Conservation (phyloP, 2,797 vertebrate species). For the Lepidocolaptes lacrymiger region DNA sequence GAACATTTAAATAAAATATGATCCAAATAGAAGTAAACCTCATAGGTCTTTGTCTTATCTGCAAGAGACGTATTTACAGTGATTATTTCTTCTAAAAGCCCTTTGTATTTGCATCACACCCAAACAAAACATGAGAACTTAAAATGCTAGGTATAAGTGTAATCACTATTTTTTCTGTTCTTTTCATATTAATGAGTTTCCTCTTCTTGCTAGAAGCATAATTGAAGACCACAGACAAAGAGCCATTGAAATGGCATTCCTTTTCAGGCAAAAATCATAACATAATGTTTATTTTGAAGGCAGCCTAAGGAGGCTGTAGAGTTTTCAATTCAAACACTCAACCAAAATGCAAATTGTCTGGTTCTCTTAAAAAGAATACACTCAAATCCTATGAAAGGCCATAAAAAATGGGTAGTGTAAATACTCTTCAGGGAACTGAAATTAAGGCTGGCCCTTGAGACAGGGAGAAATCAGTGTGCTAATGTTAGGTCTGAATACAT, state of each 20-base stretch:
- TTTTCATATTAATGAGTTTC: neutral
- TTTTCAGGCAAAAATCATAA: neutral
- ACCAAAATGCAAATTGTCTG: neutral
- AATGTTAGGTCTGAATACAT: neutral
- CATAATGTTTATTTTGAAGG: neutral
- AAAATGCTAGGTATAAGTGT: neutral
- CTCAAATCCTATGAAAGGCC: neutral
- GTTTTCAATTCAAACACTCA: neutral
- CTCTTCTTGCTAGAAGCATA: neutral
- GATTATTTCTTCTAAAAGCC: neutral
- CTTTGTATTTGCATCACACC: neutral
- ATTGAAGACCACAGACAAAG: neutral
- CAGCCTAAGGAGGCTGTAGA: neutral
- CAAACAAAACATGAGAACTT: neutral
- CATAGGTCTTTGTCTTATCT: neutral
- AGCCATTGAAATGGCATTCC: neutral
- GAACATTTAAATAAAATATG: neutral
- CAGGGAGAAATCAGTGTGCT: neutral
- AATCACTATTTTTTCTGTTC: neutral
- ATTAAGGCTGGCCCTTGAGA: neutral
- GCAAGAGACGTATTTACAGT: neutral
- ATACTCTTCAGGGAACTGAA: neutral
- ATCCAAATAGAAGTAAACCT: neutral
- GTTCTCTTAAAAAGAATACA: neutral
- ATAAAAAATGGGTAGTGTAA: neutral